phyloP scores from a whole-genome alignment of 2,797 vertebrate species.

The Parauchenoglanis ngamensis region DNA sequence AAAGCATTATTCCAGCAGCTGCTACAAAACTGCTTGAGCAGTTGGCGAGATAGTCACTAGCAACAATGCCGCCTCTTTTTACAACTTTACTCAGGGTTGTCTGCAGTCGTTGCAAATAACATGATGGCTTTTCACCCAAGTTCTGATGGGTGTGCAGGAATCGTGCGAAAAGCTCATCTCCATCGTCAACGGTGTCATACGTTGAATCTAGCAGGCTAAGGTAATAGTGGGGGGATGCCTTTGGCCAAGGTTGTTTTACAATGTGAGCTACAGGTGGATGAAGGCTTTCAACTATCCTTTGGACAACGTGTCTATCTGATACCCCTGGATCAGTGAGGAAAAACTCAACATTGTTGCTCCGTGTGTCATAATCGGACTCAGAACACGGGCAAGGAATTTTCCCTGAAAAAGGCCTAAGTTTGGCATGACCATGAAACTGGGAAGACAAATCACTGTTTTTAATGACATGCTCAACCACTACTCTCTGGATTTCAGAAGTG shows the following conservation, averaged over 20 bases:
- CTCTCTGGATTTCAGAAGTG: background rate
- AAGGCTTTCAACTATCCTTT: slow-evolving; percentile 32
- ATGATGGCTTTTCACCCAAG: background rate
- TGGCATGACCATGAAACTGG: background rate
- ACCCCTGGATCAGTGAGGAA: background rate
- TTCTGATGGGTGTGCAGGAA: too few species aligned
- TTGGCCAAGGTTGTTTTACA: slow-evolving; percentile 1
- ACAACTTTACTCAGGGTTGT: background rate
- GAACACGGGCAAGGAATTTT: slow-evolving; percentile 14
- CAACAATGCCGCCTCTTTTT: background rate
- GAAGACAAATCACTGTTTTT: background rate
- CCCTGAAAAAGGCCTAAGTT: slow-evolving; percentile 15
- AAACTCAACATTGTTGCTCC: slow-evolving; percentile 8
- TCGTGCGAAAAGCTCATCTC: too few species aligned
- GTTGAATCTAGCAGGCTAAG: background rate
- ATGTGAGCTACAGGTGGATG: slow-evolving; percentile 12
- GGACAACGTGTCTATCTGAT: background rate
- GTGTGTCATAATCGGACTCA: slow-evolving; percentile 35
- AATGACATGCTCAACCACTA: background rate
- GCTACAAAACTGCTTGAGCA: too few species aligned
- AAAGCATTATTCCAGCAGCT: too few species aligned
- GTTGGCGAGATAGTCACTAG: background rate
- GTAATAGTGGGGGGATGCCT: background rate
- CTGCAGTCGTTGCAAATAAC: slow-evolving; percentile 12
- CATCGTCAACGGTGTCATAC: too few species aligned